Evolutionary conservation across 2,113 vertebrate species (phyloP), one percentile per base, ranked within the genome.

Genomic region (Neolamprologus kungweensis): DNA sequence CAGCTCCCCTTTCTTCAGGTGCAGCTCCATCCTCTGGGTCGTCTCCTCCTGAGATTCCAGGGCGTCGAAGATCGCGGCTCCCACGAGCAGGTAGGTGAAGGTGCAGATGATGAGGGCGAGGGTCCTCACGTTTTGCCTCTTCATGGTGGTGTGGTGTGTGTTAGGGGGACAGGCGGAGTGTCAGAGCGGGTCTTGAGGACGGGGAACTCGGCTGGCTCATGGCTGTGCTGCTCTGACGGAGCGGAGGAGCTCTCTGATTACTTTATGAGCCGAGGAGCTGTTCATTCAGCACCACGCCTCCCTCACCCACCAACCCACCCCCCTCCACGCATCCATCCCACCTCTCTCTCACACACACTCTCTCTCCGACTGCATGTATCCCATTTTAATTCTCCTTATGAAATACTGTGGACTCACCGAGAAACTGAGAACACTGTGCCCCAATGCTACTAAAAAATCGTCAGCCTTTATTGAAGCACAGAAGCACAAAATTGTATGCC

Each of bases 121-220:
- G 93, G 98, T 99, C 95, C 98, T 92, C 95, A 98, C 97, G 97
- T 98, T 98, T 93, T 99, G 98, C 97, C 98, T 96, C 97, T 99
- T 98, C 98, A 99, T 99, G 96, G 95, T 91, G 88, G 50, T 4
- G 83, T 13, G 50, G 68, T 31, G 58, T 21, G 89, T 42, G 94
- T 97, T 95, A 96, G 94, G 91, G 92, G 81, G 84, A 65, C 94
- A 63, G 93, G 91, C 81, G 91, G 92, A 95, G 91, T 89, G 93
- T 89, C 68, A 89, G 90, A 91, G 94, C 82, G 91, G 95, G 89
- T 96, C 94, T 95, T 87, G 95, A 95, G 90, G 96, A 95, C 89
- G 95, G 96, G 90, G 94, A 96, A 94, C 96, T 96, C 90, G 96
- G 96, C 95, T 96, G 96, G 96, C 94, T 97, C 97, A 97, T 97